These are phyloP conservation scores for Glossosoma conforme DNA, from an alignment of 1,140 invertebrate species.

Conservation along the genomic window DNA sequence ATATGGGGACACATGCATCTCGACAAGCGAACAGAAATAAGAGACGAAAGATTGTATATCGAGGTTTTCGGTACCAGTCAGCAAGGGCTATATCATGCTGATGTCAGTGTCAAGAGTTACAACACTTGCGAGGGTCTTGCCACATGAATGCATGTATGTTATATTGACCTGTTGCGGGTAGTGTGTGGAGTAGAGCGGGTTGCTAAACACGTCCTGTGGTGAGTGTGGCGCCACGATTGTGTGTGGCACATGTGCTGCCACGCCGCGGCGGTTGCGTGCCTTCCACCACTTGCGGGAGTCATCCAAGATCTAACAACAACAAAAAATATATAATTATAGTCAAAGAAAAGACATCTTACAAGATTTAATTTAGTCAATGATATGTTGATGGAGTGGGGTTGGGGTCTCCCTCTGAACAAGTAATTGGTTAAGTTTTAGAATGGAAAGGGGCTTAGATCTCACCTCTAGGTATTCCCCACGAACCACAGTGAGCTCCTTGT, in stretches of 20 bases:
- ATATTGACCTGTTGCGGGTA: slow-evolving; percentile 12
- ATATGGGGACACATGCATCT: too few species aligned
- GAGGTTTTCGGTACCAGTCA: too few species aligned
- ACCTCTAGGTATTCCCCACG: slow-evolving; percentile 95
- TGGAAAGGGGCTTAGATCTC: slow-evolving; percentile 29
- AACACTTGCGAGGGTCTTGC: too few species aligned
- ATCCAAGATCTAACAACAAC: slow-evolving; percentile 72
- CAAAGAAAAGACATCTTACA: not conserved
- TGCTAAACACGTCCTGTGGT: slow-evolving; percentile 63
- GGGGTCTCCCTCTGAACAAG: not conserved
- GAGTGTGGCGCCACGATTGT: slow-evolving; percentile 84
- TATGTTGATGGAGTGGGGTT: too few species aligned
- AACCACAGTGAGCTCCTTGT: slow-evolving; percentile 94
- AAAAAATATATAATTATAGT: not conserved
- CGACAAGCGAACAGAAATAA: too few species aligned
- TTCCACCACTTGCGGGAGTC: slow-evolving; percentile 99
- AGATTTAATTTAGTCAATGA: not conserved
- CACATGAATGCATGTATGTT: not conserved
- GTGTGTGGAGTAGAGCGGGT: slow-evolving; percentile 60
- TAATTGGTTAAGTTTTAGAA: not conserved
- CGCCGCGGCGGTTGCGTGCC: slow-evolving; percentile 81
- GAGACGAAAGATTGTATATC: too few species aligned
- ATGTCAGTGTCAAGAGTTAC: too few species aligned
- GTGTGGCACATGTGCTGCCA: slow-evolving; percentile 92
- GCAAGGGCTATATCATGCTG: too few species aligned